Percentiles rank a stretch among this genome's conserved stretches.
phyloP scores from a whole-genome alignment of 2,113 vertebrate genomes.

The Callopanchax toddi region DNA sequence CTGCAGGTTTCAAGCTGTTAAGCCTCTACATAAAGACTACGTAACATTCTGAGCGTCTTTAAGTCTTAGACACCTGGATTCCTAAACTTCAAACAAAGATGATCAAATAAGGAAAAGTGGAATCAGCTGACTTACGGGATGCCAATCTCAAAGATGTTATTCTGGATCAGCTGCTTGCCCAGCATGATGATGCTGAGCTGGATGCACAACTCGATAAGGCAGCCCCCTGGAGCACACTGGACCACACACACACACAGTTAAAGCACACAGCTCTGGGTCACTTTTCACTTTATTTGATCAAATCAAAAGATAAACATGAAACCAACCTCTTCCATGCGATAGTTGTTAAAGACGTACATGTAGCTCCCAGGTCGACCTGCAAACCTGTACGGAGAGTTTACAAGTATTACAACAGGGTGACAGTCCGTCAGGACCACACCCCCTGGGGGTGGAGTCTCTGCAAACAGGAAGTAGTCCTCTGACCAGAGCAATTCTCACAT shows the following conservation, averaged over 20 bases:
- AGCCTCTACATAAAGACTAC: background rate
- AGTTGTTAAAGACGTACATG: constrained; percentile 90
- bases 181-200: constrained; percentile 99
- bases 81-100: background rate
- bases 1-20: background rate
- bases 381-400: constrained; percentile 83
- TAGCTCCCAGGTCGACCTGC: constrained; percentile 92
- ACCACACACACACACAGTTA: constrained; percentile 1
- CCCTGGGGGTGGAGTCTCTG: too few species aligned
- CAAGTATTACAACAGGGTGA: too few species aligned
- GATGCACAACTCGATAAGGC: constrained; percentile 95
- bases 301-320: background rate
- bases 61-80: too few species aligned
- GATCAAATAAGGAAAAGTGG: background rate
- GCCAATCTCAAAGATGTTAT: constrained; percentile 97
- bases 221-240: constrained; percentile 96
- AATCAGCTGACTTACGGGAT: constrained; percentile 88
- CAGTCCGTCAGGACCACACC: too few species aligned
- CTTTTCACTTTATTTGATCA: background rate
- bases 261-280: too few species aligned
- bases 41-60: too few species aligned
- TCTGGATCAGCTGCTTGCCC: constrained; percentile 97
- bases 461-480: too few species aligned
- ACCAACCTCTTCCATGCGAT: constrained; percentile 93
- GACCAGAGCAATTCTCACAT: too few species aligned